Conservation (phyloP, 1,140 invertebrate genomes). For the Drosophila nasuta region DNA sequence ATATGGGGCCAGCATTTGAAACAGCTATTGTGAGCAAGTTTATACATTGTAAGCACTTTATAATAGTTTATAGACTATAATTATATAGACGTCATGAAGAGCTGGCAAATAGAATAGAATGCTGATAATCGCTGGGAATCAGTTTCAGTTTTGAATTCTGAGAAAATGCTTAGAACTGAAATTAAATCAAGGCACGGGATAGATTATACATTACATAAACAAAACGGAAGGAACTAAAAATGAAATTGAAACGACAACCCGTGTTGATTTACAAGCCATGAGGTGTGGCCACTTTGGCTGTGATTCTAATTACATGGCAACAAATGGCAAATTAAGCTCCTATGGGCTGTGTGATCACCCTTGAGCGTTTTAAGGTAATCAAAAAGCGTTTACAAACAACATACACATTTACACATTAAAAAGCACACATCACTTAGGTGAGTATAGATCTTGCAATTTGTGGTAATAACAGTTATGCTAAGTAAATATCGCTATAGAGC, state of each 20-base stretch:
- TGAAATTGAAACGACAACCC: not conserved
- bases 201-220: not conserved
- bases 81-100: slow-evolving; percentile 2
- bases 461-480: slow-evolving; percentile 41
- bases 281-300: not conserved
- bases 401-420: not conserved
- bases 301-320: slow-evolving; percentile 45
- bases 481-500: slow-evolving; percentile 24
- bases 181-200: not conserved
- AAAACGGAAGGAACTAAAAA: not conserved
- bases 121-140: not conserved
- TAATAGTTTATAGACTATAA: not conserved
- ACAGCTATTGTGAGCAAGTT: not conserved
- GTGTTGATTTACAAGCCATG: not conserved
- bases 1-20: not conserved
- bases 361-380: slow-evolving; percentile 63
- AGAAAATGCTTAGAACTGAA: not conserved
- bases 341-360: slow-evolving; percentile 45
- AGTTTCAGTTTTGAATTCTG: not conserved
- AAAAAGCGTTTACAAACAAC: slow-evolving; percentile 53
- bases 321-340: slow-evolving; percentile 31
- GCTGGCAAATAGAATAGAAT: not conserved
- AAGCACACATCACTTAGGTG: too few relatives aligned
- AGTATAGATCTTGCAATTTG: slow-evolving; percentile 45
- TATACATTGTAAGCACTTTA: not conserved